A percentile compares a stretch with the other conserved stretches of the same genome.
phyloP scores from a whole-genome alignment of 2,797 vertebrate species.

The Hemitrygon akajei region DNA sequence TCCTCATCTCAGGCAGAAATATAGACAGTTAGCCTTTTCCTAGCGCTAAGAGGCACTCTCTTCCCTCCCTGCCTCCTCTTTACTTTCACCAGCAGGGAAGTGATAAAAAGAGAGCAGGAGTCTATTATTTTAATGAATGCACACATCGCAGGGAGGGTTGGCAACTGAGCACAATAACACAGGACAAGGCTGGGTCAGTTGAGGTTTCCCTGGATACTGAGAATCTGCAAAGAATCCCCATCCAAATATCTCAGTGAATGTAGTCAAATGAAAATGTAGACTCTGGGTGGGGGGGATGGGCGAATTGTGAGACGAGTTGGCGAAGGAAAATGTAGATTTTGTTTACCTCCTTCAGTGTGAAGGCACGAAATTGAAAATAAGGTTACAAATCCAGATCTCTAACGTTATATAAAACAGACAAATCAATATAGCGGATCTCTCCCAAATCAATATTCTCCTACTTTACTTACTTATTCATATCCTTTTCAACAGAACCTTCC shows the following conservation, averaged over 20 bases:
- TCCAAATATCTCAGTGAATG: conserved; percentile 62
- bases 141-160: conserved; percentile 71
- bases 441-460: background rate
- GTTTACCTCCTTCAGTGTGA: background rate
- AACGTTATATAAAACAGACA: background rate
- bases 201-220: conserved; percentile 70
- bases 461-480: background rate
- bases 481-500: no score
- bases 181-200: conserved; percentile 59
- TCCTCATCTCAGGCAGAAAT: conserved; percentile 56
- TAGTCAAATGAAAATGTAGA: conserved; percentile 40
- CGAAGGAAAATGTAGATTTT: background rate
- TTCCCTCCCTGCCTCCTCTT: conserved; percentile 57
- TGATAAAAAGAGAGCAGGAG: conserved; percentile 66
- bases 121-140: conserved; percentile 79
- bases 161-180: conserved; percentile 72
- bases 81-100: conserved; percentile 57
- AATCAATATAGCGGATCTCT: background rate
- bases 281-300: conserved; percentile 58
- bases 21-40: conserved; percentile 55
- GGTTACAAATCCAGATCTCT: background rate
- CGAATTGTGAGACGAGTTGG: conserved; percentile 50
- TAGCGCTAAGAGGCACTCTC: conserved; percentile 52
- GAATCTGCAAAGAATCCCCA: conserved; percentile 64
- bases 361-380: background rate